Evolutionary conservation across 2,888 invertebrate genomes (phyloP).

Genomic region (Incurvaria masculella): DNA sequence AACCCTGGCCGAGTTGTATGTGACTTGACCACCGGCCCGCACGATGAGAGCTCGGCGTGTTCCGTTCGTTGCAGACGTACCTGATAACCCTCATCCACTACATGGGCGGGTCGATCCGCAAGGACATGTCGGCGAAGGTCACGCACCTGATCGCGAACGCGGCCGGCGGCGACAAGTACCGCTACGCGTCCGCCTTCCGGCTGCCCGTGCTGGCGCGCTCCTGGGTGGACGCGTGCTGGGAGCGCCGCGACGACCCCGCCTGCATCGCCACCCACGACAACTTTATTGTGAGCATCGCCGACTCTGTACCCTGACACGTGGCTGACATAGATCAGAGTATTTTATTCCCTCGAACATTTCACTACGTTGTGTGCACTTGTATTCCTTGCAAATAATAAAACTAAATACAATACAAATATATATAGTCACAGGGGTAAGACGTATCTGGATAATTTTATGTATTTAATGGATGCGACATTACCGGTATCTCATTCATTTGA

Average conservation of each 20-base stretch:
- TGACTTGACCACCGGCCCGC: no score
- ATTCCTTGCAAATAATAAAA: no score
- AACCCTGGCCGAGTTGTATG: no score
- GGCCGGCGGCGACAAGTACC: slow-evolving; percentile 90
- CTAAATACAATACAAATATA: no score
- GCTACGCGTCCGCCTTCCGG: slow-evolving; percentile 87
- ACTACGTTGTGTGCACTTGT: no score
- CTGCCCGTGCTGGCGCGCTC: slow-evolving; percentile 83
- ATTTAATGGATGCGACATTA: no score
- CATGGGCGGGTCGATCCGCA: slow-evolving; percentile 95
- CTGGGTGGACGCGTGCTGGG: slow-evolving; percentile 91
- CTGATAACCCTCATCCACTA: slow-evolving; percentile 88
- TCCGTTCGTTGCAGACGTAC: slow-evolving; percentile 65
- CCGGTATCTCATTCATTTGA: no score
- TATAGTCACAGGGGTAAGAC: no score
- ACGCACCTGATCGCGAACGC: slow-evolving; percentile 92
- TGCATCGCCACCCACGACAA: slow-evolving; percentile 70
- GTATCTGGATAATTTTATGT: no score
- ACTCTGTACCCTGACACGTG: no score
- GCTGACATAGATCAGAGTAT: no score
- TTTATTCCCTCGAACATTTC: no score
- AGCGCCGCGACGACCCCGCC: slow-evolving; percentile 65
- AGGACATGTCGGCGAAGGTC: slow-evolving; percentile 83
- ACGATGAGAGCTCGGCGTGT: neutral
- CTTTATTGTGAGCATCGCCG: slow-evolving; percentile 60